phyloP scores from a whole-genome alignment of 2,113 vertebrate species.

The Camarhynchus parvulus region DNA sequence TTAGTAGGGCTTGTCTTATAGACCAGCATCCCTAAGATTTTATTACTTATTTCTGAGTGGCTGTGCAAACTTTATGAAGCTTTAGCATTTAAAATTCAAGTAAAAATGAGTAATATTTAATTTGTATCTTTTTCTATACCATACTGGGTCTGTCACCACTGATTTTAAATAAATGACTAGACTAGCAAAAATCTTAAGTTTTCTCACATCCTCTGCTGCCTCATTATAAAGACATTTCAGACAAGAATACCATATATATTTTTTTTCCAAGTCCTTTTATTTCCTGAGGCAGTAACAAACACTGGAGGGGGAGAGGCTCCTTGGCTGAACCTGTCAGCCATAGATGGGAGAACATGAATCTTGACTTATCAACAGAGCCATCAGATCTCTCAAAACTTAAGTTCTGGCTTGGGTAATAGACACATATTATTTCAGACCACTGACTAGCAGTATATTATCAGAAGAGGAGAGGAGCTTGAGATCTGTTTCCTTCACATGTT shows the following conservation, averaged over 20 bases:
- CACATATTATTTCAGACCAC: neutral
- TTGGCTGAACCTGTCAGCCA: neutral
- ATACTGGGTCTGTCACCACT: neutral
- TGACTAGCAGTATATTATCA: neutral
- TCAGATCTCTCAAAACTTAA: neutral
- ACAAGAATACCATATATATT: neutral
- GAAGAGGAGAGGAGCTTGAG: neutral
- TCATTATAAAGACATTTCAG: neutral
- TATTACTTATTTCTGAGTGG: neutral
- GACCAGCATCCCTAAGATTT: neutral
- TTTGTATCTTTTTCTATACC: neutral
- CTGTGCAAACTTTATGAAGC: neutral
- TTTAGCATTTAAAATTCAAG: neutral
- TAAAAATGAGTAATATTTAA: neutral
- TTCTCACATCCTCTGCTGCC: neutral
- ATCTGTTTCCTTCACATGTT: neutral
- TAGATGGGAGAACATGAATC: neutral
- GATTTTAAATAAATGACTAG: neutral
- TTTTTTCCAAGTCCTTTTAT: neutral
- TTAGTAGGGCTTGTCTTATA: neutral
- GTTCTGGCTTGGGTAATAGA: neutral
- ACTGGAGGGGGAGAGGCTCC: neutral
- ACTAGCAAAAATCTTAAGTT: neutral
- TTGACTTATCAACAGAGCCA: neutral
- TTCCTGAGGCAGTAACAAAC: neutral